Evolutionary conservation across 2,113 vertebrate species (phyloP).

Genomic region (Naja naja): DNA sequence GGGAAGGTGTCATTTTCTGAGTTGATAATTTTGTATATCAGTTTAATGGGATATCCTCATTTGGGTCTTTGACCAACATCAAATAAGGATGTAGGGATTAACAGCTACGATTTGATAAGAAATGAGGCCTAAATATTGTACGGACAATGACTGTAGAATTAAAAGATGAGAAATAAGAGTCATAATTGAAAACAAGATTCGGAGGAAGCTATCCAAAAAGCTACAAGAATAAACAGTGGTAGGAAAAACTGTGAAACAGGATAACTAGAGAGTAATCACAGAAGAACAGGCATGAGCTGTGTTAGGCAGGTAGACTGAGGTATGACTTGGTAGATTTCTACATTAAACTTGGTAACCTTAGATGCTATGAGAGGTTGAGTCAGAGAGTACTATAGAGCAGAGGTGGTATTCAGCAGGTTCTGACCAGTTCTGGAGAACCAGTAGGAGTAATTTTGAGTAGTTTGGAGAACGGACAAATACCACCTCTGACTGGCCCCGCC

Average conservation of each 20-base stretch:
- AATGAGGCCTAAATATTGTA: background rate
- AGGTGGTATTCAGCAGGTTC: too few relatives aligned
- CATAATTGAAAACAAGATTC: background rate
- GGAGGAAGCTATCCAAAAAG: background rate
- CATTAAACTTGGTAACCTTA: background rate
- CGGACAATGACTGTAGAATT: background rate
- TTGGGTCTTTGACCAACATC: background rate
- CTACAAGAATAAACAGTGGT: background rate
- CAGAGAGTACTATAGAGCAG: background rate
- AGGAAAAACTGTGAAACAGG: background rate
- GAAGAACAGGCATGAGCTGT: background rate
- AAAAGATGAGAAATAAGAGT: background rate
- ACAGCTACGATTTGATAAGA: background rate
- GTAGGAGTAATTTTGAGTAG: too few relatives aligned
- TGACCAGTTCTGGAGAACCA: too few relatives aligned
- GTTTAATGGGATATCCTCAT: background rate
- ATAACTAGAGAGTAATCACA: background rate
- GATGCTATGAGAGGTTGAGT: background rate
- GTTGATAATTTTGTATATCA: background rate
- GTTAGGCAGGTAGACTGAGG: background rate
- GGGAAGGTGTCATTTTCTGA: background rate
- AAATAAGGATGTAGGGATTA: background rate
- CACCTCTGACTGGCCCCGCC: too few relatives aligned
- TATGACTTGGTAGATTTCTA: background rate
- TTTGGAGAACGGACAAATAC: too few relatives aligned